phyloP scores from a whole-genome alignment of 2,113 vertebrate species.

The Mesembrinibis cayennensis region DNA sequence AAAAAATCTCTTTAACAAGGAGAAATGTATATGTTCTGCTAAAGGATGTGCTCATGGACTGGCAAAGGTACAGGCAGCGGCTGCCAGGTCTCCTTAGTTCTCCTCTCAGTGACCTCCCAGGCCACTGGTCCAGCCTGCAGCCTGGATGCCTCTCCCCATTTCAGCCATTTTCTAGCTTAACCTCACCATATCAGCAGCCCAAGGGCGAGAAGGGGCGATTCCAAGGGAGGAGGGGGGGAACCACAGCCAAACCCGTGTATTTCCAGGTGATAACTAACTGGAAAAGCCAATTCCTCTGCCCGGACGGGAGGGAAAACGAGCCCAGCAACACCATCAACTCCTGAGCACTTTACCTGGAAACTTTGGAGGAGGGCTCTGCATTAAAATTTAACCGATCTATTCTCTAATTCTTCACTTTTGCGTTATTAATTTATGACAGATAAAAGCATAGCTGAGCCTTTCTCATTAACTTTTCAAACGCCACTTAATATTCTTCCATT shows the following conservation, averaged over 20 bases:
- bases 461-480: slow-evolving; percentile 67
- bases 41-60: slow-evolving; percentile 24
- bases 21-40: slow-evolving; percentile 32
- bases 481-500: slow-evolving; percentile 64
- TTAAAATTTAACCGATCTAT: slow-evolving; percentile 66
- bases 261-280: not conserved
- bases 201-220: not conserved
- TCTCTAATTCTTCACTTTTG: slow-evolving; percentile 58
- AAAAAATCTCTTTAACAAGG: not conserved
- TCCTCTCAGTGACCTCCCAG: not conserved
- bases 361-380: slow-evolving; percentile 44
- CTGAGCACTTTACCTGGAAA: slow-evolving; percentile 54
- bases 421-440: slow-evolving; percentile 70
- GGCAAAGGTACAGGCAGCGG: slow-evolving; percentile 5
- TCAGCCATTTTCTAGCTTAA: not conserved
- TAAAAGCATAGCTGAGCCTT: slow-evolving; percentile 63
- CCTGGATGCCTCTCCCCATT: not conserved
- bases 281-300: not conserved
- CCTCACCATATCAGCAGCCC: not conserved
- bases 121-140: not conserved
- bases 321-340: not conserved
- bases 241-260: not conserved
- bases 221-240: no score
- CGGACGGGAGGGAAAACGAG: not conserved
- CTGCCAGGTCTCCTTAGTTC: not conserved